Evolutionary conservation across 2,888 invertebrate species (phyloP).

Genomic region (Aleiodes testaceus): DNA sequence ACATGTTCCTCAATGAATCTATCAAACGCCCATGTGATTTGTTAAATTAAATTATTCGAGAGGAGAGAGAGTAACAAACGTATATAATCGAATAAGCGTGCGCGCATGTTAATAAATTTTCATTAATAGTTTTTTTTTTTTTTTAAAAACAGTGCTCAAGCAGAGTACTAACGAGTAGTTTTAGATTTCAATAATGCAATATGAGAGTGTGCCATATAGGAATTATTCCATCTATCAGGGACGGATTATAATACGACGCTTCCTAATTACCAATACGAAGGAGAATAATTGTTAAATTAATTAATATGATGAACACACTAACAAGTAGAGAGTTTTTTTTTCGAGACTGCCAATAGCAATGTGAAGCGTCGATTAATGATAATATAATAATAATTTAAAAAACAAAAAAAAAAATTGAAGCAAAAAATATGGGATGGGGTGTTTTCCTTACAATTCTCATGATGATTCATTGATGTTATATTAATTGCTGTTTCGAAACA

Average conservation of each 20-base stretch:
- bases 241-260: conserved; percentile 70
- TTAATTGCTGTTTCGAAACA: neutral
- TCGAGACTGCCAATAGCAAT: neutral
- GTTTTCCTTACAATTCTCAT: conserved; percentile 9
- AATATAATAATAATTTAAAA: conserved; percentile 48
- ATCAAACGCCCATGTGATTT: conserved; percentile 47
- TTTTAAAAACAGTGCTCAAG: conserved; percentile 50
- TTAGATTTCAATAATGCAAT: conserved; percentile 39
- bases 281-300: neutral
- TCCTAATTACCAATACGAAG: conserved; percentile 24
- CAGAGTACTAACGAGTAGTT: conserved; percentile 50
- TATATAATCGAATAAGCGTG: conserved; percentile 41
- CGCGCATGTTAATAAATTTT: conserved; percentile 41
- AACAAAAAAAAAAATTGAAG: conserved; percentile 12
- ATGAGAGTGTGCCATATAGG: conserved; percentile 49
- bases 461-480: neutral
- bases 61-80: conserved; percentile 41
- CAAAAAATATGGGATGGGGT: conserved; percentile 1
- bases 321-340: no score
- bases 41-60: conserved; percentile 7
- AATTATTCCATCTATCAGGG: conserved; percentile 70
- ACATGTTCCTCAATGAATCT: conserved; percentile 34
- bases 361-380: conserved; percentile 32
- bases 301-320: no score
- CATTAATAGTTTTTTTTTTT: conserved; percentile 43